These are phyloP conservation scores for Ladona fulva DNA, from an alignment of 1,140 invertebrate species.

Conservation along the genomic window DNA sequence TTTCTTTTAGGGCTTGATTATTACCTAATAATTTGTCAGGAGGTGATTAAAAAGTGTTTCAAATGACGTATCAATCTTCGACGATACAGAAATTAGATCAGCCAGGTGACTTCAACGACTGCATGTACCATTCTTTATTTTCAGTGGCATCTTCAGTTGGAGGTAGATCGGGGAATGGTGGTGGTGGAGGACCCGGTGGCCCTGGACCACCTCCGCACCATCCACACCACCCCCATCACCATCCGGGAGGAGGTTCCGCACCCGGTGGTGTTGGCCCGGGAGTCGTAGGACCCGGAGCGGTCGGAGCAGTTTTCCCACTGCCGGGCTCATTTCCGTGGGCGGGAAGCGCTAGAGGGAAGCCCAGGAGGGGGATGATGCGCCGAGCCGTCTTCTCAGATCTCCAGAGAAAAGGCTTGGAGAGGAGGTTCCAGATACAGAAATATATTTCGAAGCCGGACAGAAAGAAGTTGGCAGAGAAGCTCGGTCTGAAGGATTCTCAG, in stretches of 20 bases:
- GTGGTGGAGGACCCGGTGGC: constrained; percentile 33
- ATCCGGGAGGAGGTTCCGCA: background rate
- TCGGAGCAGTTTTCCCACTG: constrained; percentile 51
- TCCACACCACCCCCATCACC: background rate
- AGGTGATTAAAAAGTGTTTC: no score
- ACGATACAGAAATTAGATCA: no score
- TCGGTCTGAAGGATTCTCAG: constrained; percentile 91
- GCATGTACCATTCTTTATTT: background rate
- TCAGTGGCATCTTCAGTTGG: constrained; percentile 28
- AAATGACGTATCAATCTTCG: no score
- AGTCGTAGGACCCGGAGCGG: constrained; percentile 23
- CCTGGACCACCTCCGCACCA: constrained; percentile 23
- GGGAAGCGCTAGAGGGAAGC: constrained; percentile 66
- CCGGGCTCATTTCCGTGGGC: constrained; percentile 70
- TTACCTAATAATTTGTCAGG: no score
- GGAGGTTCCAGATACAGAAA: constrained; percentile 93
- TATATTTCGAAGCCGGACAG: constrained; percentile 97
- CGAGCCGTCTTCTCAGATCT: constrained; percentile 86
- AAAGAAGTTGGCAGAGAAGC: constrained; percentile 88
- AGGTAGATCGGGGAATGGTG: constrained; percentile 29
- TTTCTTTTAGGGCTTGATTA: no score
- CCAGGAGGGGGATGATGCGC: constrained; percentile 87
- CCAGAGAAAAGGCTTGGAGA: constrained; percentile 88
- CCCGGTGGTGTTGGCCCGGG: background rate
- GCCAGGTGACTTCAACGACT: no score